Base-by-base conservation (phyloP, 2,888 invertebrate genomes). In the Scotopteryx bipunctaria region DNA sequence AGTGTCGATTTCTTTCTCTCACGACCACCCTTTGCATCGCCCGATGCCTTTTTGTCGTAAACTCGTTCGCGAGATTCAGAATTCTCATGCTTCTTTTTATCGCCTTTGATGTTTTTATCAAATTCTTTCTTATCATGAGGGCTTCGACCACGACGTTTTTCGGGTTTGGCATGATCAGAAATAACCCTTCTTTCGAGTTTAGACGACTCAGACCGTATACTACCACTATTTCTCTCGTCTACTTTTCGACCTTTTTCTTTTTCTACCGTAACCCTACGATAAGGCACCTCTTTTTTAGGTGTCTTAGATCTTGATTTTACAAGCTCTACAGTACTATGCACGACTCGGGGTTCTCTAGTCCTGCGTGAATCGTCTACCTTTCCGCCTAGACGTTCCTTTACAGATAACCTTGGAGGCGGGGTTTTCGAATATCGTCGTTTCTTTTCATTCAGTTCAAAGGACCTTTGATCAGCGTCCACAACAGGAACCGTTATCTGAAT, bases 381-480 rank as follows among this genome's bases (percentile, higher is more conserved):
- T 0, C 94, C 94, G 0, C 96, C 96, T 2, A 96, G 86, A 33
- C 96, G 91, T 58, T 96, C 96, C 78, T 96, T 96, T 0, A 95
- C 94, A 0, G 96, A 95, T 19, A 95, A 71, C 62, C 94, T 91
- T 0, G 92, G 92, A 0, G 94, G 93, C 4, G 94, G 93, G 13
- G 87, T 86, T 73, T 85, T 87, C 47, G 86, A 88, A 68, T 73
- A 79, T 57, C 84, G 74, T 50, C 68, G 77, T 67, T 85, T 91
- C 67, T 78, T 81, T 61, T 91, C 84, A 67, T 87, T 80, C 46
- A 91, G 67, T 78, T 92, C 91, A 55, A 89, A 76, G 63, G 91
- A 80, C 67, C 87, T 78, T 61, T 77, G 72, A 70, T 91, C 91
- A 19, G 78, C 67, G 59, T 89, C 83, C 46, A 78, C 70, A 5